Percentiles rank a stretch among this genome's conserved stretches.
Conservation (phyloP, 1,140 invertebrate genomes). For the Neodiprion virginianus region DNA sequence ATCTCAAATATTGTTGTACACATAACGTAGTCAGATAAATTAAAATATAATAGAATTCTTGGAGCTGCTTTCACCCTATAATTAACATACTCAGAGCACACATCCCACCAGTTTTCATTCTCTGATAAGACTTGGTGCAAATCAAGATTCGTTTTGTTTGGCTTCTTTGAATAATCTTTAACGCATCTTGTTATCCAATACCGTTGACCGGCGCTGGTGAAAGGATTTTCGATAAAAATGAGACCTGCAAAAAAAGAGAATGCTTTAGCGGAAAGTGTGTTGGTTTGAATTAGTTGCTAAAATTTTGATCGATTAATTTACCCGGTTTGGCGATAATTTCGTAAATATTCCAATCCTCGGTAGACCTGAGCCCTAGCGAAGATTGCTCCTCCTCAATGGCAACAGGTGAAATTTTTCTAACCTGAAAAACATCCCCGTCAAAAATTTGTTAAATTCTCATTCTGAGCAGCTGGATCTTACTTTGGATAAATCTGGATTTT, state of each 20-base stretch:
- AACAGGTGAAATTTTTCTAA: constrained; percentile 36
- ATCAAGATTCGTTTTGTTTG: constrained; percentile 83
- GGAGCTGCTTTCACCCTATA: neutral
- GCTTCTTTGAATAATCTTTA: constrained; percentile 75
- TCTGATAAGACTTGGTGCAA: constrained; percentile 57
- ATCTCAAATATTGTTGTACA: constrained; percentile 32
- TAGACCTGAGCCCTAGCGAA: constrained; percentile 60
- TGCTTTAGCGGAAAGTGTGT: constrained; percentile 10
- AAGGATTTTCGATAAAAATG: constrained; percentile 84
- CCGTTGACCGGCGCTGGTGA: constrained; percentile 76
- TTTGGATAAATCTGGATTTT: constrained; percentile 28
- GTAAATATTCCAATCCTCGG: constrained; percentile 66
- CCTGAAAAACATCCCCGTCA: constrained; percentile 36
- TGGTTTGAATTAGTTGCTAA: constrained; percentile 3
- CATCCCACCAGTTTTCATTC: constrained; percentile 61
- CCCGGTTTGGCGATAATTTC: constrained; percentile 66
- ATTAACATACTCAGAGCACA: constrained; percentile 48
- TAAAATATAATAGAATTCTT: constrained; percentile 23
- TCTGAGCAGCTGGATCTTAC: constrained; percentile 31
- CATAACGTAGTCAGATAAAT: too few species aligned
- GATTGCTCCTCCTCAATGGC: constrained; percentile 21
- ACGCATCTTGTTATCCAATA: constrained; percentile 85
- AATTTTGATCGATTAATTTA: constrained; percentile 28
- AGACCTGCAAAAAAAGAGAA: constrained; percentile 64
- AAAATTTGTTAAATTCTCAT: constrained; percentile 11